Percentiles rank a stretch among this genome's conserved stretches.
phyloP scores from a whole-genome alignment of 2,888 invertebrate genomes.

The Ceratothoa steindachneri region DNA sequence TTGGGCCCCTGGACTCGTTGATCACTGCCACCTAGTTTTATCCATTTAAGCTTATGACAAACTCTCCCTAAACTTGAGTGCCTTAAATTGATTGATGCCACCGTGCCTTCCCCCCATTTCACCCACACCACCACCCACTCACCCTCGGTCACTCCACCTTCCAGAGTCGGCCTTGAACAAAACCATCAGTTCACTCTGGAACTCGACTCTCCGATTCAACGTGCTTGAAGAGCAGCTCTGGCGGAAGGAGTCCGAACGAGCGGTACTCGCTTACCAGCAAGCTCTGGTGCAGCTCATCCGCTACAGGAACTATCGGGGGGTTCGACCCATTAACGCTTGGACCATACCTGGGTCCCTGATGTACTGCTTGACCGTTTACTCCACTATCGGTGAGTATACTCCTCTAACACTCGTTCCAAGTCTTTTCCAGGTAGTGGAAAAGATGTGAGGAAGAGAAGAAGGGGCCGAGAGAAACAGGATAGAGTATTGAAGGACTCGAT shows the following conservation, averaged over 20 bases:
- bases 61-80: too few species aligned
- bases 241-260: constrained; percentile 67
- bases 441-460: neutral
- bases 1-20: too few species aligned
- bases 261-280: constrained; percentile 66
- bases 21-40: too few species aligned
- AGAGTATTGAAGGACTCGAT: neutral
- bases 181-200: constrained; percentile 62
- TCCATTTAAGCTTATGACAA: too few species aligned
- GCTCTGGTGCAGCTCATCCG: constrained; percentile 60
- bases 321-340: constrained; percentile 62
- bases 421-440: neutral
- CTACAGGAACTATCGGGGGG: constrained; percentile 64
- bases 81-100: too few species aligned
- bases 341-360: constrained; percentile 86
- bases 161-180: constrained; percentile 51
- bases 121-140: too few species aligned
- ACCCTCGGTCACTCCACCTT: too few species aligned
- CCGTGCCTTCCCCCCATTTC: too few species aligned
- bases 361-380: constrained; percentile 89
- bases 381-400: constrained; percentile 86
- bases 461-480: neutral
- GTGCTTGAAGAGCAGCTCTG: constrained; percentile 69
- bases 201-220: constrained; percentile 65
- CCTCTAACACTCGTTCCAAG: neutral